Conservation (phyloP, 2,888 invertebrate species). For the Netelia melanura region DNA sequence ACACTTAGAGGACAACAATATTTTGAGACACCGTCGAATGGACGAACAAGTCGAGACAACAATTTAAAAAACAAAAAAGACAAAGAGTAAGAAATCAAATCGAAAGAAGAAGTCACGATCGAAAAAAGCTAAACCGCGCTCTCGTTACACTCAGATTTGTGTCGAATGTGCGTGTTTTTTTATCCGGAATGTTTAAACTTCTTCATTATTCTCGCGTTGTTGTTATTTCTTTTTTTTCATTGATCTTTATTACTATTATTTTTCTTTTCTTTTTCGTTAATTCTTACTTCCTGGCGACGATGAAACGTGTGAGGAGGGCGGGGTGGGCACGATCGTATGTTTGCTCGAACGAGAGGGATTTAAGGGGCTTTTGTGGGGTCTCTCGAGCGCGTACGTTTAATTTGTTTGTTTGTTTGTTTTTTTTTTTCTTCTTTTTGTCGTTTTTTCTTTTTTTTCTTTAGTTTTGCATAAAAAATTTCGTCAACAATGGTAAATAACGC, state of each 20-base stretch:
- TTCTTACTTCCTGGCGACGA: conserved; percentile 12
- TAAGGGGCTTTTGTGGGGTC: conserved; percentile 34
- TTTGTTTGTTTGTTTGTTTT: conserved; percentile 47
- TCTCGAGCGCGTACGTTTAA: conserved; percentile 38
- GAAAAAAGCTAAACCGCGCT: conserved; percentile 44
- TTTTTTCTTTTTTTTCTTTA: conserved; percentile 33
- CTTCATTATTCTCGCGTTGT: conserved; percentile 20
- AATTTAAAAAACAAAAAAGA: background rate
- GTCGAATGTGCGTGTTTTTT: conserved; percentile 81
- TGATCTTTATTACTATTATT: background rate
- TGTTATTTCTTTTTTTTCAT: conserved; percentile 35
- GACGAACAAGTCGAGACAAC: background rate
- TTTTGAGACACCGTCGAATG: background rate
- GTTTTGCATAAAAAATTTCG: conserved; percentile 67
- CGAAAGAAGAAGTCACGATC: conserved; percentile 35
- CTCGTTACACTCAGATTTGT: conserved; percentile 63
- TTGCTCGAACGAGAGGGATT: conserved; percentile 25
- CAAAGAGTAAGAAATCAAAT: conserved; percentile 13
- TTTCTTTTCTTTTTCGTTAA: conserved; percentile 3
- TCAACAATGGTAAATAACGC: conserved; percentile 70
- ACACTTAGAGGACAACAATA: conserved; percentile 35
- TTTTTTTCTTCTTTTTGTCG: conserved; percentile 15
- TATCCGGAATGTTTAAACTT: conserved; percentile 45
- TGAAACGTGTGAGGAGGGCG: conserved; percentile 12
- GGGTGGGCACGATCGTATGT: conserved; percentile 24